Conservation (phyloP, 2,888 invertebrate genomes). For the Dasysyrphus albostriatus region DNA sequence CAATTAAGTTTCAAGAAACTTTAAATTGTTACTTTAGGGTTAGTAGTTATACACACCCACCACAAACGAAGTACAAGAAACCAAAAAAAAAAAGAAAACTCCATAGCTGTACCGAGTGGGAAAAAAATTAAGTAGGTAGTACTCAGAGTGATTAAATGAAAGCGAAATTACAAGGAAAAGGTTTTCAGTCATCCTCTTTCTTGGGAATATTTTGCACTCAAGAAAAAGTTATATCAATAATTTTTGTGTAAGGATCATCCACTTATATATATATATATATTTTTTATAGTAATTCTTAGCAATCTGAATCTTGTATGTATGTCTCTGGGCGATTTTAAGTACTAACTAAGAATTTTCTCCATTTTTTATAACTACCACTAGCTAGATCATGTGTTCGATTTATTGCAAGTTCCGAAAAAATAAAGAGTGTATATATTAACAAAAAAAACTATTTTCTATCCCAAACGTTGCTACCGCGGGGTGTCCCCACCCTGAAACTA, state of each 20-base stretch:
- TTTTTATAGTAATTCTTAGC: not conserved
- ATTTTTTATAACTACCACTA: too few relatives aligned
- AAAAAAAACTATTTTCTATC: too few relatives aligned
- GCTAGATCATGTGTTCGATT: too few relatives aligned
- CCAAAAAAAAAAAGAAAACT: not conserved
- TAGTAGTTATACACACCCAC: slow-evolving; percentile 17
- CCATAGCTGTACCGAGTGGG: not conserved
- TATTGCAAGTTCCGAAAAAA: too few relatives aligned
- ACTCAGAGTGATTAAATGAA: slow-evolving; percentile 1
- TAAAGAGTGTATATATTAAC: too few relatives aligned
- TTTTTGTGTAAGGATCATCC: not conserved
- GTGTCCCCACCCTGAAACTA: too few relatives aligned
- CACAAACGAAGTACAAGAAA: slow-evolving; percentile 7
- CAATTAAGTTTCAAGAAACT: slow-evolving; percentile 55
- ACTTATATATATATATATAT: not conserved
- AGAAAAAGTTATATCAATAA: not conserved
- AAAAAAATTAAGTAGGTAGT: not conserved
- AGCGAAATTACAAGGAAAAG: not conserved
- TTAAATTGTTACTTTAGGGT: slow-evolving; percentile 44
- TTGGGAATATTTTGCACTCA: not conserved
- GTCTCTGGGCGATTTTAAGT: too few relatives aligned
- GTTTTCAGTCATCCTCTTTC: not conserved
- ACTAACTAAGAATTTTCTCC: too few relatives aligned
- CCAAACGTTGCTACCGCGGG: too few relatives aligned
- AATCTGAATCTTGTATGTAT: too few relatives aligned